Percentiles rank a stretch among this genome's conserved stretches.
Conservation (phyloP, 2,797 vertebrate species). For the Odontamblyopus rebecca region DNA sequence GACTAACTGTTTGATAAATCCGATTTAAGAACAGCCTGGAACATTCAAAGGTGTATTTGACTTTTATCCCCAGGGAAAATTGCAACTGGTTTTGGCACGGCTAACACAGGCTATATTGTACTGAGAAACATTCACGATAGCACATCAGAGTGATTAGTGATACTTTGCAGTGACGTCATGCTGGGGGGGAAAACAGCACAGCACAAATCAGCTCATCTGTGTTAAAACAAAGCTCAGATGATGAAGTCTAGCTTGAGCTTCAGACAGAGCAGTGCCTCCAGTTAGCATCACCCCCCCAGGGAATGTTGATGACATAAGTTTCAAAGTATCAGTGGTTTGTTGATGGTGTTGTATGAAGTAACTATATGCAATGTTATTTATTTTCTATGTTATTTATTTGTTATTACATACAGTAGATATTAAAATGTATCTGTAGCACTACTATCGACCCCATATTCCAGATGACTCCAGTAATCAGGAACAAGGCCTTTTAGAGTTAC, state of each 20-base stretch:
- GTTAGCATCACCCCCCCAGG: too few species aligned
- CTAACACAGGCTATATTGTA: background rate
- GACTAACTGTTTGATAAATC: constrained; percentile 7
- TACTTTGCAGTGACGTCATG: background rate
- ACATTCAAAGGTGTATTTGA: background rate
- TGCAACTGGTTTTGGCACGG: background rate
- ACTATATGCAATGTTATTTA: background rate
- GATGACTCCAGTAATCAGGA: background rate
- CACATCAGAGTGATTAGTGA: background rate
- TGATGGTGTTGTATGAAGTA: background rate
- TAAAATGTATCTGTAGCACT: background rate
- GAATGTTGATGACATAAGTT: too few species aligned
- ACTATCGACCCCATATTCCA: background rate
- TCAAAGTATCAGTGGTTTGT: background rate
- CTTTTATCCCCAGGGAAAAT: background rate
- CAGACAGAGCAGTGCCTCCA: too few species aligned
- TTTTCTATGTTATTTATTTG: constrained; percentile 1
- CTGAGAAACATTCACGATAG: background rate
- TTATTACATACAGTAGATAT: background rate
- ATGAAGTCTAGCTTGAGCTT: too few species aligned
- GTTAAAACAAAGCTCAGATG: too few species aligned
- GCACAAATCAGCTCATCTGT: too few species aligned
- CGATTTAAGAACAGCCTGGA: background rate
- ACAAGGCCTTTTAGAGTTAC: constrained; percentile 1
- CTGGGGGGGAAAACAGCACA: too few species aligned